phyloP scores from a whole-genome alignment of 2,888 invertebrate species.

The Fragum fragum region DNA sequence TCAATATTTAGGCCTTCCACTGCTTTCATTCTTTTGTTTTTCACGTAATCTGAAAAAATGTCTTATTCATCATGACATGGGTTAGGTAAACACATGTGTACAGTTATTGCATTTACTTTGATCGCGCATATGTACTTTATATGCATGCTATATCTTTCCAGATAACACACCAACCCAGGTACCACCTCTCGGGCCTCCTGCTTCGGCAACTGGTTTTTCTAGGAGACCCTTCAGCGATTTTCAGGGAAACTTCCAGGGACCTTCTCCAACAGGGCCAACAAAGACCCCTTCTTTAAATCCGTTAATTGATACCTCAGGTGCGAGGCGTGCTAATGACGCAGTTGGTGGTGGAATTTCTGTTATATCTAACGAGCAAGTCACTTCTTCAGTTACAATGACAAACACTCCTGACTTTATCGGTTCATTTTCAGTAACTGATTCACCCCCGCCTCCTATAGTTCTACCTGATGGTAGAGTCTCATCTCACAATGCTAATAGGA shows the following conservation, averaged over 20 bases:
- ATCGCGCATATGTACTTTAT: too few species aligned
- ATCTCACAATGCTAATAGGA: conserved; percentile 20
- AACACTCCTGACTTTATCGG: background rate
- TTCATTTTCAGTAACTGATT: background rate
- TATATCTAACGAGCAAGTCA: background rate
- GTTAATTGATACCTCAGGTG: background rate
- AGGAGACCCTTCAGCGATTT: background rate
- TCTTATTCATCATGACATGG: too few species aligned
- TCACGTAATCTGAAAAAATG: too few species aligned
- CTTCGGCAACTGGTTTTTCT: background rate
- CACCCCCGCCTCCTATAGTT: conserved; percentile 52
- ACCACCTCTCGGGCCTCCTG: background rate
- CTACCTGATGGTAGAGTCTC: conserved; percentile 51
- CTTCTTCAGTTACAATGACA: background rate
- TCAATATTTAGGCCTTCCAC: too few species aligned
- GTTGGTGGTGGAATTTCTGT: conserved; percentile 23
- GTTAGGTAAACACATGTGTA: too few species aligned
- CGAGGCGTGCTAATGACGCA: too few species aligned
- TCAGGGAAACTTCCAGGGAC: background rate
- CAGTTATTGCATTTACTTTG: too few species aligned
- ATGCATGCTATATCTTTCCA: background rate
- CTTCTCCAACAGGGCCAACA: background rate
- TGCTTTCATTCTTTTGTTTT: too few species aligned
- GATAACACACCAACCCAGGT: background rate
- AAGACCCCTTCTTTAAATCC: background rate